Evolutionary conservation across 2,113 vertebrate species (phyloP).

Genomic region (Microtus ochrogaster): DNA sequence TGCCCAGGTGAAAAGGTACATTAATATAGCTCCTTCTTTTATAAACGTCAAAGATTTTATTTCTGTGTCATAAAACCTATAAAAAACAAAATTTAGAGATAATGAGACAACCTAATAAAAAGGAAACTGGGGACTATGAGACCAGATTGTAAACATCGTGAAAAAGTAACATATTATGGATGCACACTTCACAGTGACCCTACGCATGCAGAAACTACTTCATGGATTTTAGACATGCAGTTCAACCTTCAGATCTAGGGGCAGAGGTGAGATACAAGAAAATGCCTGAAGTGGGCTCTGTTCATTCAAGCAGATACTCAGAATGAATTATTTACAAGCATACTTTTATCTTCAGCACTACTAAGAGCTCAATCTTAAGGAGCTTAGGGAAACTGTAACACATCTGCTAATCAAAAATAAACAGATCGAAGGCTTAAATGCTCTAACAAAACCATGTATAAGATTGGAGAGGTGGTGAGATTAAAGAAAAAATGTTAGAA

Average conservation of each 20-base stretch:
- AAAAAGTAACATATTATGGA: slow-evolving; percentile 46
- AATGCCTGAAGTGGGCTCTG: slow-evolving; percentile 76
- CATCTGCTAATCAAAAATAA: slow-evolving; percentile 86
- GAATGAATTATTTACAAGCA: slow-evolving; percentile 89
- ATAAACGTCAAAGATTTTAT: slow-evolving; percentile 50
- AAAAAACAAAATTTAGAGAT: slow-evolving; percentile 41
- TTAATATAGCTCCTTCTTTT: not conserved
- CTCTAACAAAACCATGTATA: slow-evolving; percentile 75
- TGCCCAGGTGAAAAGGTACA: slow-evolving; percentile 33
- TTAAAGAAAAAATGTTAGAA: slow-evolving; percentile 17
- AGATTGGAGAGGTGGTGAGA: not conserved
- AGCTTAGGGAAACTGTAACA: slow-evolving; percentile 90
- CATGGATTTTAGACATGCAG: slow-evolving; percentile 55
- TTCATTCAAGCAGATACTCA: slow-evolving; percentile 83
- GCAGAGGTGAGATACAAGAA: slow-evolving; percentile 76
- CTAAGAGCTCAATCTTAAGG: slow-evolving; percentile 87
- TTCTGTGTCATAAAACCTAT: slow-evolving; percentile 47
- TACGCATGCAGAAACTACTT: slow-evolving; percentile 36
- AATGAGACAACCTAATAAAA: slow-evolving; percentile 24
- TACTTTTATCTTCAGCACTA: slow-evolving; percentile 82
- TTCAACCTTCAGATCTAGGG: slow-evolving; percentile 52
- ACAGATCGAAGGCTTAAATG: slow-evolving; percentile 74
- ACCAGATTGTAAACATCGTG: slow-evolving; percentile 6
- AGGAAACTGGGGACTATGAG: not conserved
- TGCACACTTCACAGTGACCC: slow-evolving; percentile 42